Conservation (phyloP, 2,888 invertebrate species). For the Machimus rusticus region DNA sequence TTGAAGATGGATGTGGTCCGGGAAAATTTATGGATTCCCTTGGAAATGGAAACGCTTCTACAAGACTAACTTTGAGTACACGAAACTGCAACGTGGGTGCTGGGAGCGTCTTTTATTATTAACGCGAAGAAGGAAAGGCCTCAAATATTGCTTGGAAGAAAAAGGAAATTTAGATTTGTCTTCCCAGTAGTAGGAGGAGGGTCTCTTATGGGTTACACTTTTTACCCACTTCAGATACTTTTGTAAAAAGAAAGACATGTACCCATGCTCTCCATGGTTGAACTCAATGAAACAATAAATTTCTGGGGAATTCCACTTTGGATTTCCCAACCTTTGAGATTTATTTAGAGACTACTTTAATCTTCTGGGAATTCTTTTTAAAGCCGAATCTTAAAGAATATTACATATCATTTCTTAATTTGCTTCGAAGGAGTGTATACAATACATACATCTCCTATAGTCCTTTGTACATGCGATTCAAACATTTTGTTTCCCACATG, state of each 20-base stretch:
- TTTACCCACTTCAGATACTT: background rate
- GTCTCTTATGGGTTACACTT: background rate
- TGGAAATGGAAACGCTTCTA: background rate
- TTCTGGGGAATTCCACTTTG: background rate
- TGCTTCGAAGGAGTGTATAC: background rate
- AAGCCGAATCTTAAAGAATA: background rate
- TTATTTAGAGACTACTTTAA: background rate
- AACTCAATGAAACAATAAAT: background rate
- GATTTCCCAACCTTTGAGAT: background rate
- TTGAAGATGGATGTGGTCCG: conserved; percentile 9
- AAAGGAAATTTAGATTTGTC: background rate
- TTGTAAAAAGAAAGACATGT: background rate
- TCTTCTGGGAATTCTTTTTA: background rate
- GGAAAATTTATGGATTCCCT: background rate
- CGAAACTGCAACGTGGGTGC: background rate
- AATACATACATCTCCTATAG: background rate
- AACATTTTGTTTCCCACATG: no score
- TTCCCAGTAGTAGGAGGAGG: background rate
- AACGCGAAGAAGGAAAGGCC: background rate
- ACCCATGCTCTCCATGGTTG: background rate
- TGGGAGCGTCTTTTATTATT: background rate
- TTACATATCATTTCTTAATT: background rate
- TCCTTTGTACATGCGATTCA: no score
- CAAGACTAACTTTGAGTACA: background rate
- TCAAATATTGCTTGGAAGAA: background rate